Evolutionary conservation across 2,113 vertebrate species (phyloP), one percentile per base, ranked within the genome.

Genomic region (Alligator mississippiensis): DNA sequence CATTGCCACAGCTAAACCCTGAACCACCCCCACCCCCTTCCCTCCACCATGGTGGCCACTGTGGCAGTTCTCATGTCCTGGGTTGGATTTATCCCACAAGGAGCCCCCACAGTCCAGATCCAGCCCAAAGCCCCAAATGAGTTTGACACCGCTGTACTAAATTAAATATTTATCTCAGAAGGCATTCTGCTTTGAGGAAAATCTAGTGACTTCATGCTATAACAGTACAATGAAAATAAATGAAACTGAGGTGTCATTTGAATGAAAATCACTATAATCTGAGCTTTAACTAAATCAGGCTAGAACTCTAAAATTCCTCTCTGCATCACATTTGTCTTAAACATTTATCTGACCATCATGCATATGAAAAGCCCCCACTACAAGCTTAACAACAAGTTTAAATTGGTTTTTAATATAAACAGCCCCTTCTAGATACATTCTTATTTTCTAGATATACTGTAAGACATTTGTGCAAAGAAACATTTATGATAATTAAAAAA

Each of bases 401-500:
- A 96, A 85, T 70, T 68, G 60, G 59, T 95, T 57, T 15, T 88
- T 55, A 28, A 92, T n/a, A 76, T 9, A 94, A 96, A 87, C 88
- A 96, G 96, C 34, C 47, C 85, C 21, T 90, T 78, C 68, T 77
- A n/a, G 85, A 62, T 30, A 47, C 92, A 63, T 82, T 82, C 77
- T 9, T 72, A 18, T 93, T 95, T 95, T 86, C 85, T 60, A 55
- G 38, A 91, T n/a, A 70, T 76, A 38, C 25, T 27, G 84, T 38
- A 90, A 77, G 0, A 90, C 68, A 30, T 74, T 59, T 68, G 28
- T 5, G 77, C 57, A 95, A 89, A 96, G 17, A 84, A 4, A 84
- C 12, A 28, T 85, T 96, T 88, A 21, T 70, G 82, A 87, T 93
- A 89, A 80, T 93, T 94, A 95, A 96, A 94, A 93, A 93, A 96